Percentiles rank a stretch among this genome's conserved stretches.
phyloP scores from a whole-genome alignment of 2,888 invertebrate species.

The Campaea margaritaria region DNA sequence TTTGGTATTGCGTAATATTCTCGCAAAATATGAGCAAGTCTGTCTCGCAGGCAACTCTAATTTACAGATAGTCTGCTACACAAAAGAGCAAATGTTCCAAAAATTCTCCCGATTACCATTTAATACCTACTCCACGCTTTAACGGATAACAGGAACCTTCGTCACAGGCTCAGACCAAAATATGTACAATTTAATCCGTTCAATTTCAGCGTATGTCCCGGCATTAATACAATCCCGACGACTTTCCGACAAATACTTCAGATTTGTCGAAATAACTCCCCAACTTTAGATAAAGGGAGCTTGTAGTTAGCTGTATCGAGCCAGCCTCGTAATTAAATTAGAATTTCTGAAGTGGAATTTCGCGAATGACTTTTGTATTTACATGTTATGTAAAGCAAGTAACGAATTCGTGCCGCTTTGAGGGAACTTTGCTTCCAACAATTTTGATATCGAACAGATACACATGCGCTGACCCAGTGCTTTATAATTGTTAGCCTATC shows the following conservation, averaged over 20 bases:
- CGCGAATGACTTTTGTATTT: constrained; percentile 71
- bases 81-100: constrained; percentile 30
- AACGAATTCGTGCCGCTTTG: constrained; percentile 51
- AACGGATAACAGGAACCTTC: constrained; percentile 37
- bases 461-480: constrained; percentile 55
- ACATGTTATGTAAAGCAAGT: constrained; percentile 56
- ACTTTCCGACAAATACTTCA: constrained; percentile 68
- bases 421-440: constrained; percentile 52
- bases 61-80: constrained; percentile 23
- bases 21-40: constrained; percentile 15
- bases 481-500: constrained; percentile 56
- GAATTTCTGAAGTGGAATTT: constrained; percentile 73
- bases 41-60: constrained; percentile 20
- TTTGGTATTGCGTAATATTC: constrained; percentile 23
- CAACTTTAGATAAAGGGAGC: constrained; percentile 71
- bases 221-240: constrained; percentile 57
- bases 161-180: constrained; percentile 42
- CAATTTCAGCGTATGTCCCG: constrained; percentile 56
- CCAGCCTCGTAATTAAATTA: constrained; percentile 71
- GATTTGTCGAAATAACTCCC: constrained; percentile 70
- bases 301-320: constrained; percentile 65
- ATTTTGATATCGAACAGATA: constrained; percentile 51
- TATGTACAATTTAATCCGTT: constrained; percentile 55
- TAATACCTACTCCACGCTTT: constrained; percentile 37
- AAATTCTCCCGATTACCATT: constrained; percentile 31